Evolutionary conservation across 2,888 invertebrate species (phyloP).

Genomic region (Crocallis elinguaria): DNA sequence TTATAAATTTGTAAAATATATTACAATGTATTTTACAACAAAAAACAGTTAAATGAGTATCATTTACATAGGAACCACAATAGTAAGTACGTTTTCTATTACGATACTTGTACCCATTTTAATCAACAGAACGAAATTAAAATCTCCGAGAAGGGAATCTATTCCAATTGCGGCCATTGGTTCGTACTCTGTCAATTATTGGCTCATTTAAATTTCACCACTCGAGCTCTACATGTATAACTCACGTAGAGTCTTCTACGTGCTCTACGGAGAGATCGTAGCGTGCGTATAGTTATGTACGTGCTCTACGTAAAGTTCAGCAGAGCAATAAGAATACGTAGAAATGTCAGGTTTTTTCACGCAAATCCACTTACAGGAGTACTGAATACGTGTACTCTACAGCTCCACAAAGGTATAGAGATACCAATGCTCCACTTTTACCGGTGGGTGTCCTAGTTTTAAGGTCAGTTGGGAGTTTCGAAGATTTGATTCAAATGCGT

Average conservation of each 20-base stretch:
- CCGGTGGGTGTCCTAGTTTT: constrained; percentile 1
- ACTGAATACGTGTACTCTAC: constrained; percentile 1
- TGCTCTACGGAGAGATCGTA: neutral
- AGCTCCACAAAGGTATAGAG: neutral
- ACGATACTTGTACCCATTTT: no score
- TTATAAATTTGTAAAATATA: no score
- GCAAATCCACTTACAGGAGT: constrained; percentile 9
- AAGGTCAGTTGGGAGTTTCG: neutral
- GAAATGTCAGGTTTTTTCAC: constrained; percentile 7
- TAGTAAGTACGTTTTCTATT: no score
- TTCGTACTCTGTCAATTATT: neutral
- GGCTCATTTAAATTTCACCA: neutral
- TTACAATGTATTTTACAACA: no score
- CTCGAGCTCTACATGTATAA: no score
- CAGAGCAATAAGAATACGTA: neutral
- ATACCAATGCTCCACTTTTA: neutral
- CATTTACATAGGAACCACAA: no score
- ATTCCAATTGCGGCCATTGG: neutral
- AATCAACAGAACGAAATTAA: neutral
- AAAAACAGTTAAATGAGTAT: no score
- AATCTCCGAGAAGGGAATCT: neutral
- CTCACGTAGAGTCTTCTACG: neutral
- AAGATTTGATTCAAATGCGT: neutral
- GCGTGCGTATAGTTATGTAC: neutral
- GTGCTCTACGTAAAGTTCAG: neutral